Evolutionary conservation across 2,888 invertebrate species (phyloP).

Genomic region (Eupithecia exiguata): DNA sequence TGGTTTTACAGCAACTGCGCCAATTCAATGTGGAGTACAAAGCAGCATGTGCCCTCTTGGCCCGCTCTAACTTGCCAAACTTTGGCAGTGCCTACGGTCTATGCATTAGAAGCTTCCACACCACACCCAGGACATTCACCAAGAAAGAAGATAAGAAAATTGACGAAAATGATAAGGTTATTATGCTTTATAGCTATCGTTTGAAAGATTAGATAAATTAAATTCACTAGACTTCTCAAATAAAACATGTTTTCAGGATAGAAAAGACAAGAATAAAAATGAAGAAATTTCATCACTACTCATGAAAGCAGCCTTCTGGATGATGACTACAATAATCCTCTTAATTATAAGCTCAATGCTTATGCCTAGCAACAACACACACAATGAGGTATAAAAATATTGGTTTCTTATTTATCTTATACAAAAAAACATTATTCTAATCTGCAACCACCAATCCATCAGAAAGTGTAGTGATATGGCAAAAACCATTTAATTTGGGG

Average conservation of each 20-base stretch:
- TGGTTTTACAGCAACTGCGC: constrained; percentile 55
- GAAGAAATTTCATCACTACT: constrained; percentile 88
- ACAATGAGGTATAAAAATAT: constrained; percentile 86
- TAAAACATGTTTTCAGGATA: constrained; percentile 55
- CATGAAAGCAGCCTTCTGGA: constrained; percentile 91
- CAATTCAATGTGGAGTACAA: constrained; percentile 81
- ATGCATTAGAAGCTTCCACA: constrained; percentile 57
- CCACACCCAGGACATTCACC: constrained; percentile 54
- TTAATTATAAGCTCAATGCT: constrained; percentile 88
- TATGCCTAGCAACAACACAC: constrained; percentile 87
- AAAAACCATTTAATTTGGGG: not conserved
- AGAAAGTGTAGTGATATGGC: not conserved
- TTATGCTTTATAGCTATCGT: not conserved
- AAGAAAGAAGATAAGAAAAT: constrained; percentile 42
- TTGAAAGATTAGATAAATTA: not conserved
- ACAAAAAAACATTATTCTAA: not conserved
- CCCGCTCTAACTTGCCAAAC: constrained; percentile 78
- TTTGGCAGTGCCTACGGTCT: constrained; percentile 55
- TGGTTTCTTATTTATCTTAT: not conserved
- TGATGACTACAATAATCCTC: constrained; percentile 89
- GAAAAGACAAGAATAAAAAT: constrained; percentile 69
- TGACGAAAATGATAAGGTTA: constrained; percentile 60
- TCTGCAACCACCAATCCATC: not conserved
- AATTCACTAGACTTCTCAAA: not conserved
- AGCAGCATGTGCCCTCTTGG: constrained; percentile 81